These are phyloP conservation scores for Saguinus midas DNA, from an alignment of 2,113 vertebrate genomes.

Conservation along the genomic window DNA sequence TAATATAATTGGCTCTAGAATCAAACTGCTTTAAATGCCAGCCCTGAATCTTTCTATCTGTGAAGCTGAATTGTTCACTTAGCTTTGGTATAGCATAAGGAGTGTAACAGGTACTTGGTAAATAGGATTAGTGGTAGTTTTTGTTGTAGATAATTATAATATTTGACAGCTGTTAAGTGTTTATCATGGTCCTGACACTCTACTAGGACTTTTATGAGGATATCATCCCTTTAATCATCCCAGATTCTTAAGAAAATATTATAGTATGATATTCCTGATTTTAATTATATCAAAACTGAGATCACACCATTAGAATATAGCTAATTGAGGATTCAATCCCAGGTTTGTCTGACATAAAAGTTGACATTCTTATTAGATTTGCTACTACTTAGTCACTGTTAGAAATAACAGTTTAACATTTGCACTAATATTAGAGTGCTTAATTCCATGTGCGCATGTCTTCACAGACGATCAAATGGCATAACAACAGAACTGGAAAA, in stretches of 20 bases:
- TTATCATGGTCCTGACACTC: not conserved
- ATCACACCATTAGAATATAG: not conserved
- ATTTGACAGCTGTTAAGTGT: not conserved
- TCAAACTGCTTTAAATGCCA: conserved; percentile 23
- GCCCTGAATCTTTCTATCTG: not conserved
- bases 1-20: conserved; percentile 24
- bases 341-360: not conserved
- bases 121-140: not conserved
- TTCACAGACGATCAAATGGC: not conserved
- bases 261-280: not conserved
- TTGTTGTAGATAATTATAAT: not conserved
- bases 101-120: not conserved
- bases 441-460: not conserved
- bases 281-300: not conserved
- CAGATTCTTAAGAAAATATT: not conserved
- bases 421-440: not conserved
- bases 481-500: not conserved
- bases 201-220: not conserved
- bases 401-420: not conserved
- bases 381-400: not conserved
- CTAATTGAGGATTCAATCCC: not conserved
- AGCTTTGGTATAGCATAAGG: not conserved
- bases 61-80: not conserved
- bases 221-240: not conserved
- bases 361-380: not conserved